phyloP scores from a whole-genome alignment of 2,888 invertebrate species.

The Himalopsyche anomala region DNA sequence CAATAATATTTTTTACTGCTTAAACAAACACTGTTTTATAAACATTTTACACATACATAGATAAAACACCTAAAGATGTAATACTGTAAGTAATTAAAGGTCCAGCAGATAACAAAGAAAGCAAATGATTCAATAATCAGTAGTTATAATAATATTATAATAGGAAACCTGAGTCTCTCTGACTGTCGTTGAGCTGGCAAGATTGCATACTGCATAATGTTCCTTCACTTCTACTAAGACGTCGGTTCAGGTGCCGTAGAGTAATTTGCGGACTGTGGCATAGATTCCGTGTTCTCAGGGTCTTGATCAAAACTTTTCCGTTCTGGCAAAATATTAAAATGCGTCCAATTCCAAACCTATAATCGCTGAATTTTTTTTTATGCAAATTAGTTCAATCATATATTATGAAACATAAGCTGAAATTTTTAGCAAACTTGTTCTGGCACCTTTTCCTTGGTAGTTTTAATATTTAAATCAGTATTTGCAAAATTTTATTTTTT shows the following conservation, averaged over 20 bases:
- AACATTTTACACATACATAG: too few species aligned
- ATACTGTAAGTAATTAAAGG: not conserved
- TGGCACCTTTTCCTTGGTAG: too few species aligned
- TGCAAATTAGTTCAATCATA: too few species aligned
- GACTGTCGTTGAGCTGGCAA: conserved; percentile 58
- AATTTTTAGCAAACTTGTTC: not conserved
- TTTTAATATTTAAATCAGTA: too few species aligned
- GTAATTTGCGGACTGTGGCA: conserved; percentile 59
- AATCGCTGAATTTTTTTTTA: conserved; percentile 69
- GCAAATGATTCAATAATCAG: not conserved
- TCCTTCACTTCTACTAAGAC: conserved; percentile 76
- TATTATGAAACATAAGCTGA: not conserved
- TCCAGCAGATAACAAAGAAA: not conserved
- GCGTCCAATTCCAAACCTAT: conserved; percentile 76
- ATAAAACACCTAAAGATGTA: not conserved
- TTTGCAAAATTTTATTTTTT: too few species aligned
- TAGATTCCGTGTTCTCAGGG: conserved; percentile 44
- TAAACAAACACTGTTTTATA: too few species aligned
- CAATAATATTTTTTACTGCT: too few species aligned
- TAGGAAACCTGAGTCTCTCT: conserved; percentile 63
- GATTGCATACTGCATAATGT: conserved; percentile 69
- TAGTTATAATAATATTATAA: not conserved
- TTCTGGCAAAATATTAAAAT: conserved; percentile 74
- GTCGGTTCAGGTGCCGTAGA: conserved; percentile 66
- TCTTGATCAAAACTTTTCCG: conserved; percentile 72